Conservation (phyloP, 1,140 invertebrate species). For the Solenopsis invicta region DNA sequence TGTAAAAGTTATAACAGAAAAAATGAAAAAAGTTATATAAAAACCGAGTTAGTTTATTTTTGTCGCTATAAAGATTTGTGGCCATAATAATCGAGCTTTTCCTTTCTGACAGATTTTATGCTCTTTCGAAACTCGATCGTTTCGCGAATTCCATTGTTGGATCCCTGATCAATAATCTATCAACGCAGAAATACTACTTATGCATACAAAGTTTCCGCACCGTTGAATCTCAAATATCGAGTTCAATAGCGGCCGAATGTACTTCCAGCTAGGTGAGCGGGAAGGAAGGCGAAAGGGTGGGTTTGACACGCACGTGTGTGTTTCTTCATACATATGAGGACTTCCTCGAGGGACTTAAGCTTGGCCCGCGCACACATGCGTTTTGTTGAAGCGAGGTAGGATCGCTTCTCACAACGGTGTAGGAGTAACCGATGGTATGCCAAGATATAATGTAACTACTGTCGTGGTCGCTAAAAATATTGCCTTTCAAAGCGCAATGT, state of each 20-base stretch:
- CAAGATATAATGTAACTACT: slow-evolving; percentile 50
- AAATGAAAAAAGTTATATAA: not conserved
- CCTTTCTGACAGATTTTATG: not conserved
- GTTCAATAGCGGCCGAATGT: slow-evolving; percentile 60
- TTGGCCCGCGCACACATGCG: slow-evolving; percentile 27
- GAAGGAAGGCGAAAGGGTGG: slow-evolving; percentile 73
- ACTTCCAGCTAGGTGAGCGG: slow-evolving; percentile 51
- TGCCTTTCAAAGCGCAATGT: slow-evolving; percentile 42
- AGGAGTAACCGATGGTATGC: slow-evolving; percentile 47
- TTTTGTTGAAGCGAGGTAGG: slow-evolving; percentile 19
- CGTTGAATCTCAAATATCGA: slow-evolving; percentile 39
- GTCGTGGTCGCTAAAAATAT: slow-evolving; percentile 38
- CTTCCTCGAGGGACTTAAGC: slow-evolving; percentile 22
- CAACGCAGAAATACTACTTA: slow-evolving; percentile 19
- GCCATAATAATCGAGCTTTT: not conserved
- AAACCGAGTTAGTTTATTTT: slow-evolving; percentile 1
- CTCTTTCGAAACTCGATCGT: not conserved
- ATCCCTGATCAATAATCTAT: not conserved
- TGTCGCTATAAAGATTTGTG: slow-evolving; percentile 5
- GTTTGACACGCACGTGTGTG: slow-evolving; percentile 68
- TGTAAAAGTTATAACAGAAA: not conserved
- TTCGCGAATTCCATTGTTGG: slow-evolving; percentile 2
- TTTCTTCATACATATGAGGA: slow-evolving; percentile 2
- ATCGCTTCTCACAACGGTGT: not conserved
- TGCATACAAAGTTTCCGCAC: slow-evolving; percentile 19